Evolutionary conservation across 1,140 invertebrate species (phyloP).

Genomic region (Andricus grossulariae): DNA sequence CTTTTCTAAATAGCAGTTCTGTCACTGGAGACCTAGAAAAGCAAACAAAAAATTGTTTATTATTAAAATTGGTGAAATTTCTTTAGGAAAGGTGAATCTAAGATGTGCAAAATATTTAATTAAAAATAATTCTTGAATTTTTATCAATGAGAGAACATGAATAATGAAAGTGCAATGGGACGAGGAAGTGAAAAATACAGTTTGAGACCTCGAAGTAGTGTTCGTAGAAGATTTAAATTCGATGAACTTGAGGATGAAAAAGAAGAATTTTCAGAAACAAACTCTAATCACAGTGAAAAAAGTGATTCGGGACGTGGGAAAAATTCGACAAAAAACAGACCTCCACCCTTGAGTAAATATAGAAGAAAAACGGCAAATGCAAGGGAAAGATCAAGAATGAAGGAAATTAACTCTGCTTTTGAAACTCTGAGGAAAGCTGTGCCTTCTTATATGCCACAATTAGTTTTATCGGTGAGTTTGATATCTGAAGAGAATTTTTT

Average conservation of each 20-base stretch:
- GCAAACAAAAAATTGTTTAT: too few relatives aligned
- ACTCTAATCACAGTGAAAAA: conserved; percentile 11
- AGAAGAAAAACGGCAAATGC: conserved; percentile 92
- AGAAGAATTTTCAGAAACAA: conserved; percentile 18
- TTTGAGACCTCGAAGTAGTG: conserved; percentile 27
- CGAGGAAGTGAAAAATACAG: conserved; percentile 34
- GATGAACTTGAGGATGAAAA: conserved; percentile 6
- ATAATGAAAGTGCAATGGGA: conserved; percentile 8
- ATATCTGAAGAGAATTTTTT: background rate
- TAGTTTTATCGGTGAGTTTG: conserved; percentile 35
- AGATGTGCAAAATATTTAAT: background rate
- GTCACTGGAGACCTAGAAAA: background rate
- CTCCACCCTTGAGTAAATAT: conserved; percentile 92
- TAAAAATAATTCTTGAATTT: conserved; percentile 17
- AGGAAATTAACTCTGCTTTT: conserved; percentile 92
- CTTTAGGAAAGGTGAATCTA: too few relatives aligned
- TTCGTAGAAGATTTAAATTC: conserved; percentile 16
- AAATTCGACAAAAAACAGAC: conserved; percentile 80
- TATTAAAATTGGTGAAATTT: too few relatives aligned
- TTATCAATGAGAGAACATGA: background rate
- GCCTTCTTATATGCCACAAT: conserved; percentile 72
- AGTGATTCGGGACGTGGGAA: conserved; percentile 38
- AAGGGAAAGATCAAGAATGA: conserved; percentile 88
- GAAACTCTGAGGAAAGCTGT: conserved; percentile 86
- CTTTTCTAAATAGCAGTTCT: background rate